phyloP scores from a whole-genome alignment of 2,113 vertebrate genomes.

The Indri indri region DNA sequence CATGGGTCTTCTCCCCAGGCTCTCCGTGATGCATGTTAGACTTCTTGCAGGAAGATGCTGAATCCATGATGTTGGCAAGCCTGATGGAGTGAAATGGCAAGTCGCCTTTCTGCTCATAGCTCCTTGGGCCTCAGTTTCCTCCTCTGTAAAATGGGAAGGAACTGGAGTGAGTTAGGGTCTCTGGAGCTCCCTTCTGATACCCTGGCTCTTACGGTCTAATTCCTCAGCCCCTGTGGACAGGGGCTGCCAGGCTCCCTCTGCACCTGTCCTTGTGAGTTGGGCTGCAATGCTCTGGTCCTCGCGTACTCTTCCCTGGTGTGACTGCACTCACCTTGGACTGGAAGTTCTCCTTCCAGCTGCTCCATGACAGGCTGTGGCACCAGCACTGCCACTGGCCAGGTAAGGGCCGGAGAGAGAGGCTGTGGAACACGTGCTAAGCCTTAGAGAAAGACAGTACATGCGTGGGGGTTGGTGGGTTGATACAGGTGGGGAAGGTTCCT shows the following conservation, averaged over 20 bases:
- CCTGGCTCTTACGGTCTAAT: neutral
- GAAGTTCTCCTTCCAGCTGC: neutral
- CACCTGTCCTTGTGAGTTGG: neutral
- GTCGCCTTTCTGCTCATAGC: neutral
- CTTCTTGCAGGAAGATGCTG: neutral
- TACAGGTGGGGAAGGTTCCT: neutral
- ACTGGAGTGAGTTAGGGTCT: neutral
- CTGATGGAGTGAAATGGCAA: neutral
- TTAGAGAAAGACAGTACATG: neutral
- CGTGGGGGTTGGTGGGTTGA: neutral
- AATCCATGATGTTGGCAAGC: no score
- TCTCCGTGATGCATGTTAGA: neutral
- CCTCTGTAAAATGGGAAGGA: neutral
- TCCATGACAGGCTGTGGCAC: neutral
- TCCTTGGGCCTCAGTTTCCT: neutral
- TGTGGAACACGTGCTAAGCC: neutral
- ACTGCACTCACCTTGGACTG: neutral
- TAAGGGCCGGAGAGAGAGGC: neutral
- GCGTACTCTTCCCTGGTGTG: neutral
- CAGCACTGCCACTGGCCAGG: neutral
- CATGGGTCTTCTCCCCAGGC: no score
- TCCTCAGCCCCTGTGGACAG: neutral
- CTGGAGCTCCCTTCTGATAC: neutral
- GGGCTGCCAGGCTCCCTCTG: no score
- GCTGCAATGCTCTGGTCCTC: accelerated